Evolutionary conservation across 2,888 invertebrate genomes (phyloP).

Genomic region (Crossocerus cetratus): DNA sequence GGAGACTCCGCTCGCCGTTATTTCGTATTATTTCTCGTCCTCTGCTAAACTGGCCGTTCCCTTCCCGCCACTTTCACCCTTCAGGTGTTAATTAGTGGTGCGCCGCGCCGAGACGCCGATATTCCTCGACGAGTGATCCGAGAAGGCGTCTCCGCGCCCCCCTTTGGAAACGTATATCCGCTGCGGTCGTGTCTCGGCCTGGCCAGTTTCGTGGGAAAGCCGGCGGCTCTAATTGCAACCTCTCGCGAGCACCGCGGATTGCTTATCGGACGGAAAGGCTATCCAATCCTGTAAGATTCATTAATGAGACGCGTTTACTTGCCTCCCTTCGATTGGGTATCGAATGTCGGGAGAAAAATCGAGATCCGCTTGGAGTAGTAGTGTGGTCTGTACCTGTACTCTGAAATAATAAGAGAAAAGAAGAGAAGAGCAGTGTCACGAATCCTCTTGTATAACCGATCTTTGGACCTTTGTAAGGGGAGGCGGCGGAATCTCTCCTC

Average conservation of each 20-base stretch:
- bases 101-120: no score
- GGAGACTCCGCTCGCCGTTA: no score
- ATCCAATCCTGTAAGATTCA: not conserved
- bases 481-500: not conserved
- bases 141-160: not conserved
- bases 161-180: not conserved
- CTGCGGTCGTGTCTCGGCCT: not conserved
- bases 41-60: no score
- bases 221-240: not conserved
- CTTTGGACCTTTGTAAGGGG: conserved; percentile 29
- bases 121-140: not conserved
- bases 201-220: not conserved
- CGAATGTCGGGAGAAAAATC: not conserved
- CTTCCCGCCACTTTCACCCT: not conserved
- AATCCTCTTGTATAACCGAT: conserved; percentile 31
- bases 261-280: not conserved
- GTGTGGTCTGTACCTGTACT: no score
- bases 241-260: not conserved
- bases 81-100: not conserved
- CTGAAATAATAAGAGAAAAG: conserved; percentile 7
- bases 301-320: not conserved
- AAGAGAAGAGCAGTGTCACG: conserved; percentile 26
- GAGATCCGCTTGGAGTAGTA: no score
- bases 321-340: not conserved
- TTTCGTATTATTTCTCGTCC: no score